Base-by-base conservation (phyloP, 2,113 vertebrate genomes). In the Silurus glanis region DNA sequence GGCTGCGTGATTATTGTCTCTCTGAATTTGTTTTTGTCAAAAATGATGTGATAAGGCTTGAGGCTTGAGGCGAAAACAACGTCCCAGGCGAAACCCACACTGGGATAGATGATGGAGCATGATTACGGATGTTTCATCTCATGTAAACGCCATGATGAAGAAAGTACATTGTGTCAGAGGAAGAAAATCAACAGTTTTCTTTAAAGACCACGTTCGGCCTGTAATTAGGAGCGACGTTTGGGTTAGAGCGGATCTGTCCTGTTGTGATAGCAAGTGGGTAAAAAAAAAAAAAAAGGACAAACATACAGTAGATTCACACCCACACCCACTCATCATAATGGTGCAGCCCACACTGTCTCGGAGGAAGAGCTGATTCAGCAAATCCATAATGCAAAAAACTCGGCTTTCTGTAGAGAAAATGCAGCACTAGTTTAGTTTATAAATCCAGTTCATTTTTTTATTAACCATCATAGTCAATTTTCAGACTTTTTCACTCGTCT, bases 161-260 rank as follows among this genome's bases (percentile, higher is more conserved):
- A 87, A 83, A 87, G 71, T 87, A 87, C 62, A 82, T 76, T 55
- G 71, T 83, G 69, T 83, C 47, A 55, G 21, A 13, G 58, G 75
- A 55, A 83, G 75, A 55, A 83, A 82, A 61, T 86, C 59, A 76
- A 83, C 59, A 37, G 79, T 86, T 82, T 86, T 62, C 79, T 76
- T 66, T 55, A 45, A 66, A 83, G 85, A n/a, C 53, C 84, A 62
- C 59, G 37, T 14, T 45, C 53, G 5, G 76, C 58, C 69, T 83
- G 80, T 86, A 86, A 86, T 86, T 56, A 86, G 78, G 25, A 66
- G 59, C 10, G 2, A 37, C 45, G 66, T 81, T 86, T 81, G 78
- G 64, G 76, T 72, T 72, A n/a, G 55, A 81, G 55, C 37, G 23
- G 78, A 81, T 72, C 53, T 72, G 78, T 81, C 51, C 14, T 72